Conservation (phyloP, 2,888 invertebrate species). For the Rhodophaea formosa region DNA sequence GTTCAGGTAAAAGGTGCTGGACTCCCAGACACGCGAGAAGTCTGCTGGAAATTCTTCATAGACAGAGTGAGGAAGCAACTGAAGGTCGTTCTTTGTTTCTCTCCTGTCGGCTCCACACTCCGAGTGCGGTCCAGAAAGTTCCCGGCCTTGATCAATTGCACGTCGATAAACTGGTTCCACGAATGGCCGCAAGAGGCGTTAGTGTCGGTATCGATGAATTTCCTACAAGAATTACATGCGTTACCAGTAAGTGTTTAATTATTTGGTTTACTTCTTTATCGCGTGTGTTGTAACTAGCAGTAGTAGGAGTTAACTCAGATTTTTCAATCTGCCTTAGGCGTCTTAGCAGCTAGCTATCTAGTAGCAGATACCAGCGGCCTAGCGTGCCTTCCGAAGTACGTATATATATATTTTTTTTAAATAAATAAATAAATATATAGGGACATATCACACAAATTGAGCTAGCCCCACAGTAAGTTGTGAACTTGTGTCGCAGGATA, state of each 20-base stretch:
- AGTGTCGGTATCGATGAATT: constrained; percentile 94
- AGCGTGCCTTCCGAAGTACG: too few relatives aligned
- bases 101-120: constrained; percentile 96
- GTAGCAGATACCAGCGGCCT: too few relatives aligned
- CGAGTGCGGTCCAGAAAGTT: constrained; percentile 96
- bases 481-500: too few relatives aligned
- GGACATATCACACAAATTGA: too few relatives aligned
- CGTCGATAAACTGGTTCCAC: constrained; percentile 98
- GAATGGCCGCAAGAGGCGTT: constrained; percentile 99
- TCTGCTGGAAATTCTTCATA: constrained; percentile 99
- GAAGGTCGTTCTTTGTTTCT: constrained; percentile 97
- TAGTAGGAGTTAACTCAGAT: too few relatives aligned
- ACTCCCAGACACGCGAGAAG: constrained; percentile 94
- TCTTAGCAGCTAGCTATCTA: too few relatives aligned
- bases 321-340: too few relatives aligned
- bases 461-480: too few relatives aligned
- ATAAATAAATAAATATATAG: too few relatives aligned
- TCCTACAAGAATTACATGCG: constrained; percentile 89
- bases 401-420: too few relatives aligned
- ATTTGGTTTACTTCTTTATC: too few relatives aligned
- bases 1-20: constrained; percentile 90
- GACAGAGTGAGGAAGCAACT: constrained; percentile 94
- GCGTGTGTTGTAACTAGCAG: too few relatives aligned
- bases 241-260: constrained; percentile 83
- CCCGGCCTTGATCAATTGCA: constrained; percentile 97